Evolutionary conservation across 2,888 invertebrate genomes (phyloP).

Genomic region (Ormia ochracea): DNA sequence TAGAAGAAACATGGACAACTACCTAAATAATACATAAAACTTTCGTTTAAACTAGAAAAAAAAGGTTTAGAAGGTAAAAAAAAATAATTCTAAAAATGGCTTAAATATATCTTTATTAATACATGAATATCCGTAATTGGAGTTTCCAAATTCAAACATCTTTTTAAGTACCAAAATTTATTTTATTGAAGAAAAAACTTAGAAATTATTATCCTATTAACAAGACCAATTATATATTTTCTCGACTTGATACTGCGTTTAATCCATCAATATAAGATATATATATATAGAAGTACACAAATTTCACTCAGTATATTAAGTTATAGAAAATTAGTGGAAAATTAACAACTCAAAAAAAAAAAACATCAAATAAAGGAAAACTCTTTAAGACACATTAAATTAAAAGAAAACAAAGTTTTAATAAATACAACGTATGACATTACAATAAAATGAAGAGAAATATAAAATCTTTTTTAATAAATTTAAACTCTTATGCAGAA

Average conservation of each 20-base stretch:
- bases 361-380: background rate
- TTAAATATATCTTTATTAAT: constrained; percentile 17
- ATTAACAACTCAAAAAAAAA: constrained; percentile 32
- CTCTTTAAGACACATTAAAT: background rate
- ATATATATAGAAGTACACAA: constrained; percentile 17
- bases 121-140: background rate
- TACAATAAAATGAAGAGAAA: background rate
- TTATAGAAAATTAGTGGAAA: constrained; percentile 25
- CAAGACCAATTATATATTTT: background rate
- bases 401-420: constrained; percentile 20
- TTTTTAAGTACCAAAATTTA: background rate
- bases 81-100: constrained; percentile 37
- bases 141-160: background rate
- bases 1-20: constrained; percentile 44
- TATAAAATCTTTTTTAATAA: constrained; percentile 30
- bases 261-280: background rate
- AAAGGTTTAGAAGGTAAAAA: constrained; percentile 21
- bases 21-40: constrained; percentile 15
- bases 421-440: background rate
- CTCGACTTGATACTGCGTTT: background rate
- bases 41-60: constrained; percentile 7
- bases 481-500: constrained; percentile 3
- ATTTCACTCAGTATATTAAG: constrained; percentile 33
- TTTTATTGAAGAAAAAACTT: background rate
- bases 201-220: background rate